A percentile compares a stretch with the other conserved stretches of the same genome.
Evolutionary conservation across 92 coral and sea anemone species (phyloP).

Genomic region (Epizoanthus scotinus): DNA sequence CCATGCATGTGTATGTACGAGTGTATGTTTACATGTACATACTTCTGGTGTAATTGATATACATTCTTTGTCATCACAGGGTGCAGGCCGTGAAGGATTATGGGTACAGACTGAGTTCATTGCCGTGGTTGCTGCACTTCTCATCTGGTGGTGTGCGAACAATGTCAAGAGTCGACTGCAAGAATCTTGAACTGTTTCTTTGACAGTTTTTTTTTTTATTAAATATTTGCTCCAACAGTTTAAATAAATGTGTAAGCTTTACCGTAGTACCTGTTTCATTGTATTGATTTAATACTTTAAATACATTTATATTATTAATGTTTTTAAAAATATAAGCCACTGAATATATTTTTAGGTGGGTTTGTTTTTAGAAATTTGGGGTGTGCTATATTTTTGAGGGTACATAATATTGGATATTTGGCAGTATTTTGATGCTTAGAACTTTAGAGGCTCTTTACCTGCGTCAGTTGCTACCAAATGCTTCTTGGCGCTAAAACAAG

Average conservation of each 20-base stretch:
- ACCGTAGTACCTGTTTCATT: too few relatives aligned
- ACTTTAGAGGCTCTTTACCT: too few relatives aligned
- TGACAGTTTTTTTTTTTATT: constrained; percentile 19
- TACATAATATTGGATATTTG: too few relatives aligned
- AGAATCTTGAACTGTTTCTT: constrained; percentile 62
- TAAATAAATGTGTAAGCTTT: constrained; percentile 14
- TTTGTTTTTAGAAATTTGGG: too few relatives aligned
- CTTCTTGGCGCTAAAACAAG: constrained; percentile 50
- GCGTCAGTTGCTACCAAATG: constrained; percentile 32
- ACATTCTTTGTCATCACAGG: constrained; percentile 48
- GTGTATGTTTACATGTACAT: too few relatives aligned
- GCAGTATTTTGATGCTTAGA: too few relatives aligned
- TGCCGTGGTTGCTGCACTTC: constrained; percentile 93
- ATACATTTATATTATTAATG: too few relatives aligned
- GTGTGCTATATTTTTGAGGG: too few relatives aligned
- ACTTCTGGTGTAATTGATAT: background rate
- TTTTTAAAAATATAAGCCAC: too few relatives aligned
- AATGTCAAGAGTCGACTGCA: constrained; percentile 92
- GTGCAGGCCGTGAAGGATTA: constrained; percentile 98
- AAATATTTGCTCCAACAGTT: constrained; percentile 14
- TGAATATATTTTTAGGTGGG: too few relatives aligned
- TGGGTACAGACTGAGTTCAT: constrained; percentile 98
- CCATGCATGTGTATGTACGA: too few relatives aligned
- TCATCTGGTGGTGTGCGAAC: constrained; percentile 99
- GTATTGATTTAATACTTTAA: too few relatives aligned